Base-by-base conservation (phyloP, 2,888 invertebrate species). In the Agriotes lineatus region DNA sequence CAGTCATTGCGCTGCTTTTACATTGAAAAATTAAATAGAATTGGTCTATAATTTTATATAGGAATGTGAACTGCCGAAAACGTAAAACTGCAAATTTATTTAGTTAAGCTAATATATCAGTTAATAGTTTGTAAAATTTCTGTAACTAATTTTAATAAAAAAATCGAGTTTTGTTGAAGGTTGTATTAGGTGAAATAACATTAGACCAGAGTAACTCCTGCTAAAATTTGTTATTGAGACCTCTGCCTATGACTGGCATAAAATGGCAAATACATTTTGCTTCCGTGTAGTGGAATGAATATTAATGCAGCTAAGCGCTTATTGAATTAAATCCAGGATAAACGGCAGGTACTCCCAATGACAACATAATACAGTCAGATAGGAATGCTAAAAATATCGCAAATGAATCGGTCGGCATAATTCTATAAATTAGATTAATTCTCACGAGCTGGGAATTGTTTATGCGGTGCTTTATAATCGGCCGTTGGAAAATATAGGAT, bases 401-500 rank as follows among this genome's bases (percentile, higher is more conserved):
- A 39, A 39, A 39, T 39, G 37, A 39, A 35, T 10, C 35, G n/a
- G n/a, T 25, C 25, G 25, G 42, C 9, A 42, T 42, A 42, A 42
- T 42, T 42, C 18, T 18, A 42, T 39, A 39, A 39, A 39, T 39
- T 39, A 42, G 35, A 19, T 42, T 42, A 57, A 20, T 58, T 48
- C 59, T 22, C 33, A 59, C 45, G 45, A 59, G 45, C 18, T 16
- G 16, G 35, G 42, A 57, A 57, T 57, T 57, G 19, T 56, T 48
- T 59, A 59, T 59, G n/a, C 9, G 18, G 4, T 42, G 16, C 18
- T 18, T 18, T 42, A 42, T 12, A 12, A 39, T 39, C 37, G 44
- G 16, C 16, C 10, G 16, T 9, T 18, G 20, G 45, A 45, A 22
- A 22, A 66, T 60, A 60, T 44, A 66, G 52, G 67, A 56, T 67